These are phyloP conservation scores for Syngnathus rostellatus DNA, from an alignment of 2,797 vertebrate species.

Conservation along the genomic window DNA sequence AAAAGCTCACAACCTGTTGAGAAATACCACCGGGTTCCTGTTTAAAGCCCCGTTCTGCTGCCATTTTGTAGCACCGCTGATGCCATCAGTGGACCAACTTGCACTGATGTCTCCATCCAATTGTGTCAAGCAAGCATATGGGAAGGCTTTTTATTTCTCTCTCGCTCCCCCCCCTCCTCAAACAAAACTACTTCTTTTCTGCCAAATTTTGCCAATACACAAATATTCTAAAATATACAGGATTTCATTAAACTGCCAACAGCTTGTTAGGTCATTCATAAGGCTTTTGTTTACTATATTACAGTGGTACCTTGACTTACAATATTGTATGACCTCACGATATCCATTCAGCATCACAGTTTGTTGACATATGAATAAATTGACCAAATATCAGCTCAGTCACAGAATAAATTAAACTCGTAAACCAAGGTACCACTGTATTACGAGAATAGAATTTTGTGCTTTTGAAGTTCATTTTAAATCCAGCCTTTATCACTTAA, in stretches of 20 bases:
- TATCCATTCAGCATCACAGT: too few species aligned
- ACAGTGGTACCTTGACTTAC: background rate
- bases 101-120: conserved; percentile 30
- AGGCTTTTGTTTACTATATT: background rate
- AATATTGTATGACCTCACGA: too few species aligned
- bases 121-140: conserved; percentile 18
- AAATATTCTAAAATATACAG: conserved; percentile 21
- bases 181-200: conserved; percentile 40
- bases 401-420: too few species aligned
- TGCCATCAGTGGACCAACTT: conserved; percentile 25
- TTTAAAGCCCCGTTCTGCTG: conserved; percentile 35
- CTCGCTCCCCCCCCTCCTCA: background rate
- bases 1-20: conserved; percentile 2
- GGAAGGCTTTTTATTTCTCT: conserved; percentile 18
- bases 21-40: conserved; percentile 20
- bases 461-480: background rate
- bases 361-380: too few species aligned
- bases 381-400: too few species aligned
- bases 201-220: conserved; percentile 42
- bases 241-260: conserved; percentile 64
- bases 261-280: conserved; percentile 22
- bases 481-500: background rate
- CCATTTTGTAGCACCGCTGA: conserved; percentile 51
- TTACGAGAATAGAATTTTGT: background rate
- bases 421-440: background rate